phyloP scores from a whole-genome alignment of 2,888 invertebrate genomes.

The Nephrotoma guestfalica region DNA sequence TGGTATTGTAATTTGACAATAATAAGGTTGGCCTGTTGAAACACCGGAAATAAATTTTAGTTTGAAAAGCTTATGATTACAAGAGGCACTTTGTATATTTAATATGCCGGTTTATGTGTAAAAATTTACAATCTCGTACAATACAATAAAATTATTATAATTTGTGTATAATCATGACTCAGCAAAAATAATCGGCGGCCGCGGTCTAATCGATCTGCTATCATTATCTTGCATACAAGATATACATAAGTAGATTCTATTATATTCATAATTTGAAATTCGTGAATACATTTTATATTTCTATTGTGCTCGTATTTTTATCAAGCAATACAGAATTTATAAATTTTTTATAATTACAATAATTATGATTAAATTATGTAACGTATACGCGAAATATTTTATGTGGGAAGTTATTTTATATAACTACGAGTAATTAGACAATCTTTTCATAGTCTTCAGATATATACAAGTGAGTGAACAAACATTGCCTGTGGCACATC shows the following conservation, averaged over 20 bases:
- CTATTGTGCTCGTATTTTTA: neutral
- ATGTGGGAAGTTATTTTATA: neutral
- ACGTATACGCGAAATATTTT: neutral
- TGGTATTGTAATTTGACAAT: neutral
- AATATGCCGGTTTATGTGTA: no score
- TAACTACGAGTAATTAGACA: neutral
- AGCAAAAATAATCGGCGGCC: neutral
- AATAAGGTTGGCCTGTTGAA: neutral
- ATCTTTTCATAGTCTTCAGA: neutral
- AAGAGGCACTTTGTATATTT: neutral
- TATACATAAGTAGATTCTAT: neutral
- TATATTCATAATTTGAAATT: neutral
- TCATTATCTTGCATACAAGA: neutral
- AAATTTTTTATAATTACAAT: neutral
- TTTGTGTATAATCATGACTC: neutral
- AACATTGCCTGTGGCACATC: neutral
- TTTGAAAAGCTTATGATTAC: neutral
- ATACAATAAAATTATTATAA: neutral
- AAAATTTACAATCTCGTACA: neutral
- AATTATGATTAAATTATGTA: neutral
- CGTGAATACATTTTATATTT: neutral
- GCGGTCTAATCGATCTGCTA: neutral
- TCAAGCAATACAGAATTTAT: neutral
- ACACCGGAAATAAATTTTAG: neutral
- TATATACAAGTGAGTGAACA: neutral